Evolutionary conservation across 2,113 vertebrate species (phyloP).

Genomic region (Seriola rivoliana): DNA sequence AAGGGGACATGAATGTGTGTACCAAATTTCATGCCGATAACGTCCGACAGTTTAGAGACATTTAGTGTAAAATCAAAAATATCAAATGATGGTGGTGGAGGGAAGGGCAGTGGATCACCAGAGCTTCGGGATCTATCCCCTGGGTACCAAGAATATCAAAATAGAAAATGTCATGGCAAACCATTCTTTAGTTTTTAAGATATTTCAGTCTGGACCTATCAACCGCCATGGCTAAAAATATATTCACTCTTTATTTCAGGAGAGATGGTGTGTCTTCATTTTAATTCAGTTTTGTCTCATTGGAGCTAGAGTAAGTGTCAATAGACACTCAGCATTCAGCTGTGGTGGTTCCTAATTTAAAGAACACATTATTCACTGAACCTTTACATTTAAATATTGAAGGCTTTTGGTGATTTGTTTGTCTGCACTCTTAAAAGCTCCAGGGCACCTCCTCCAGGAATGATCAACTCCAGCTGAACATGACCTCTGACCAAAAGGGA

Average conservation of each 20-base stretch:
- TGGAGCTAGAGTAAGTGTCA: not conserved
- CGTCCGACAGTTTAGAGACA: too few relatives aligned
- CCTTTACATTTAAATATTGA: not conserved
- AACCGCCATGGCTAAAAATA: not conserved
- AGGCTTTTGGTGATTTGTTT: slow-evolving; percentile 16
- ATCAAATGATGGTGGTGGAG: too few relatives aligned
- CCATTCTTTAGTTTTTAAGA: too few relatives aligned
- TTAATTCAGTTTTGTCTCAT: not conserved
- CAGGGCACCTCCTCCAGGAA: not conserved
- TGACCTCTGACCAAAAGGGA: slow-evolving; percentile 26
- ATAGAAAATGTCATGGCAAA: too few relatives aligned
- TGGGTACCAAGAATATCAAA: too few relatives aligned
- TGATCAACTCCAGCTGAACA: slow-evolving; percentile 14
- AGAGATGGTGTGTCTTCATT: not conserved
- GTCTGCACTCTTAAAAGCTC: slow-evolving; percentile 12
- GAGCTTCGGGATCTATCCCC: too few relatives aligned
- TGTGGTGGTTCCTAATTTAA: slow-evolving; percentile 15
- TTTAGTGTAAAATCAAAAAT: too few relatives aligned
- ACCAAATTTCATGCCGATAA: too few relatives aligned
- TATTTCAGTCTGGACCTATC: not conserved
- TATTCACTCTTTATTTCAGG: not conserved
- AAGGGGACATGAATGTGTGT: too few relatives aligned
- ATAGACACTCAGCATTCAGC: slow-evolving; percentile 9
- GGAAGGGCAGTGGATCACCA: too few relatives aligned
- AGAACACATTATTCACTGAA: slow-evolving; percentile 11